Base-by-base conservation (phyloP, 2,888 invertebrate species). In the Leptinotarsa juncta region DNA sequence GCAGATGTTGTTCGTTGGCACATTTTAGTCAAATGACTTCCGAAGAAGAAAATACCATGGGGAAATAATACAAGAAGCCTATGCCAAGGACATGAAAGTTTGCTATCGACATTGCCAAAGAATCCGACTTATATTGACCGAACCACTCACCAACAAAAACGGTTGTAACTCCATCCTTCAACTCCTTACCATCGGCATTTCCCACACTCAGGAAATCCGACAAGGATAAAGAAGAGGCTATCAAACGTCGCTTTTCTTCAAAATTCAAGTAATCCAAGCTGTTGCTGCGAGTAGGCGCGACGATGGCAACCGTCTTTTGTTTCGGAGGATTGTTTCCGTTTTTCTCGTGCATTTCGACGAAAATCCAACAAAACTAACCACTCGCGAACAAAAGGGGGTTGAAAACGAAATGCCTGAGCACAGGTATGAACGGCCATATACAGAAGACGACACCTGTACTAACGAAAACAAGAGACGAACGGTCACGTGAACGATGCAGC, bases 251-350 rank as follows among this genome's bases (percentile, higher is more conserved):
- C 88, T 96, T 96, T 90, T 96, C 96, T 89, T 96, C 96, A 88
- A 96, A 96, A 89, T 96, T 96, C 74, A 96, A 91, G 89, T 95
- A 95, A 90, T 96, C 96, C 90, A 96, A 91, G 86, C 95, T 95
- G 88, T 93, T 95, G 89, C 95, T 95, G 84, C 95, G 89, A 83
- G 93, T 93, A 0, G 93, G 93, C 49, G 91, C 91, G 49, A 93
- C 92, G 48, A 93, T 93, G 70, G 93, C 92, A 74, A 92, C 92
- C 20, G 91, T 91, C 81, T 92, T 92, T 83, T 85, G 84, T 80
- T 86, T 86, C 53, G 79, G 75, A 18, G 76, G 76, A 67, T 76
- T 82, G 75, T 72, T 78, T 20, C 78, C 80, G 73, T 82, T 83
- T 74, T 84, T 84, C 69, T 85, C 84, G 76, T 85, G 85, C 83